Evolutionary conservation across 2,797 vertebrate genomes (phyloP).

Genomic region (Psittacula derbiana): DNA sequence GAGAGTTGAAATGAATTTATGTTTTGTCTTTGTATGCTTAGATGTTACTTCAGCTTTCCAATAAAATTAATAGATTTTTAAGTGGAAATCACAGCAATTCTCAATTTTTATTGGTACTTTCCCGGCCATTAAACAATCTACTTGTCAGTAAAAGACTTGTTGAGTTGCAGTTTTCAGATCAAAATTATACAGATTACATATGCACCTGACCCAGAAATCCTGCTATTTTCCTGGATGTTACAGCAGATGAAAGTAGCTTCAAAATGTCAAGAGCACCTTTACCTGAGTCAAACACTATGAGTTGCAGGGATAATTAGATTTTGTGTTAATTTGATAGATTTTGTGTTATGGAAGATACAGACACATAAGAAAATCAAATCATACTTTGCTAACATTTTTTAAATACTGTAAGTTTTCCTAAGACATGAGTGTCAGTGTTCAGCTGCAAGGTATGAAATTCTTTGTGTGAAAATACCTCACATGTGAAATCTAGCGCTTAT

Average conservation of each 20-base stretch:
- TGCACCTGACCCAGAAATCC: neutral
- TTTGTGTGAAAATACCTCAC: neutral
- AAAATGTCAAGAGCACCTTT: neutral
- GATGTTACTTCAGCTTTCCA: neutral
- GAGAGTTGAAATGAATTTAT: neutral
- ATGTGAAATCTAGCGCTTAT: neutral
- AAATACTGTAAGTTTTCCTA: neutral
- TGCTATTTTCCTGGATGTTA: accelerated
- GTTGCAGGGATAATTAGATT: neutral
- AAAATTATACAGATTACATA: accelerated
- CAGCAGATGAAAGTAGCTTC: neutral
- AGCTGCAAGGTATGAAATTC: neutral
- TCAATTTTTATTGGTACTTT: neutral
- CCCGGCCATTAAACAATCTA: neutral
- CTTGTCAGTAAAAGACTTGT: neutral
- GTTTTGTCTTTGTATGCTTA: neutral
- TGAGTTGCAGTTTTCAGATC: neutral
- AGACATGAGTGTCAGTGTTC: neutral
- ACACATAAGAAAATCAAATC: neutral
- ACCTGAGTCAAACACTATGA: neutral
- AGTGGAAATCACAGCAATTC: neutral
- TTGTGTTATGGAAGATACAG: neutral
- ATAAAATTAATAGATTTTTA: neutral
- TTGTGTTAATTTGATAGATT: neutral
- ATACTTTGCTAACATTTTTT: neutral